Conservation (phyloP, 2,797 vertebrate species). For the Schizopygopsis malacanthus region DNA sequence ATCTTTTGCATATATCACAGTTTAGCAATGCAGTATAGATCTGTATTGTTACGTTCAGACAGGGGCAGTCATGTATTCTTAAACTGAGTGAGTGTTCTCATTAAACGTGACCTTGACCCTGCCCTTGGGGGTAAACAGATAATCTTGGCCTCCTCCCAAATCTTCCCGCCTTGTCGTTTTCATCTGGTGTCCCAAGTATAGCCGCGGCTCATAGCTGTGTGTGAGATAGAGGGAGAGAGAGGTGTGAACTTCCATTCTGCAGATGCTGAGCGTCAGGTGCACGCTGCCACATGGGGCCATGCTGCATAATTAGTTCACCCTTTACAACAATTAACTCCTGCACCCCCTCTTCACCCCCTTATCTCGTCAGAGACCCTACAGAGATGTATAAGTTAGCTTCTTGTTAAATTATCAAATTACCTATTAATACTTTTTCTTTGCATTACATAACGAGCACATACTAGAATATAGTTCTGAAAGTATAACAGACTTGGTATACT, state of each 20-base stretch:
- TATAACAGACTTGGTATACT: not conserved
- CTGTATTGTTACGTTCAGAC: constrained; percentile 14
- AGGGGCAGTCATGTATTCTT: constrained; percentile 47
- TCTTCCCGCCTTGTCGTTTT: constrained; percentile 35
- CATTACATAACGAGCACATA: not conserved
- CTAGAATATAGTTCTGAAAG: not conserved
- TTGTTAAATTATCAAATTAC: not conserved
- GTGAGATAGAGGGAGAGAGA: constrained; percentile 39
- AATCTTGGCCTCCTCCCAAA: constrained; percentile 54
- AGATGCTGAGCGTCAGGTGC: constrained; percentile 59
- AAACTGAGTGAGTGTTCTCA: constrained; percentile 57
- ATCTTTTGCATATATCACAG: constrained; percentile 9
- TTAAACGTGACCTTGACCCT: constrained; percentile 60
- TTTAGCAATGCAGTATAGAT: constrained; percentile 28
- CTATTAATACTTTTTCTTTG: constrained; percentile 1
- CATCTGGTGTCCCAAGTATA: constrained; percentile 45
- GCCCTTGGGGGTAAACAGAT: constrained; percentile 52
- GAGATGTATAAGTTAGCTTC: constrained; percentile 18
- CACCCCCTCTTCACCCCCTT: constrained; percentile 27
- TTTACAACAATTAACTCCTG: constrained; percentile 62
- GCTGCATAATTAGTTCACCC: constrained; percentile 62
- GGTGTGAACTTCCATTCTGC: constrained; percentile 60
- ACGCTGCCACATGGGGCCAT: constrained; percentile 54
- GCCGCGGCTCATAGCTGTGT: constrained; percentile 23
- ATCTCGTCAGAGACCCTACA: constrained; percentile 35